phyloP scores from a whole-genome alignment of 1,140 invertebrate genomes.

The Pararge aegeria region DNA sequence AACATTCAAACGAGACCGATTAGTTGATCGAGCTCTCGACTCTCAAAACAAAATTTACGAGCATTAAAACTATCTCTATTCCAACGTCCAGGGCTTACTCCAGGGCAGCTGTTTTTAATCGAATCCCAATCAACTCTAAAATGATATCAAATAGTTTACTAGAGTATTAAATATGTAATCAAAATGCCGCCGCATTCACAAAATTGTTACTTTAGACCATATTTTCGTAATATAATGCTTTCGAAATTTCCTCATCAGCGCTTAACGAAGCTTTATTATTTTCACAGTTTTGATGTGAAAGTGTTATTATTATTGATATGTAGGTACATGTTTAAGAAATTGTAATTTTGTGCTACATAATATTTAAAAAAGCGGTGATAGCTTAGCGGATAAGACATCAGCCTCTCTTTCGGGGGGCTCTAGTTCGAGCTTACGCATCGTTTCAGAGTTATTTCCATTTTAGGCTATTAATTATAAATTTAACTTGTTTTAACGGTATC shows the following conservation, averaged over 20 bases:
- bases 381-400: too few species aligned
- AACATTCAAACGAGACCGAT: slow-evolving; percentile 55
- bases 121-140: slow-evolving; percentile 65
- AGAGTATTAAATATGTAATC: slow-evolving; percentile 65
- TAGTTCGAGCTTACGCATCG: too few species aligned
- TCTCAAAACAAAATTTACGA: slow-evolving; percentile 69
- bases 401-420: too few species aligned
- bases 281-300: background rate
- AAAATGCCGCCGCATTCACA: slow-evolving; percentile 54
- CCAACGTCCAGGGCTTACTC: slow-evolving; percentile 53
- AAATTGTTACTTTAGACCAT: slow-evolving; percentile 48
- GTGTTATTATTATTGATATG: background rate
- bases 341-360: background rate
- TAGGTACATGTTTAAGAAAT: background rate
- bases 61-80: slow-evolving; percentile 75
- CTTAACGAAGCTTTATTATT: slow-evolving; percentile 13
- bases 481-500: too few species aligned
- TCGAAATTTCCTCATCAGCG: slow-evolving; percentile 9
- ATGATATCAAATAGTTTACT: slow-evolving; percentile 65
- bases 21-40: slow-evolving; percentile 56
- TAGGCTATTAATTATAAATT: too few species aligned
- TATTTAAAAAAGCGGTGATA: too few species aligned
- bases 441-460: too few species aligned
- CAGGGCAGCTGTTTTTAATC: slow-evolving; percentile 62
- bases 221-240: slow-evolving; percentile 40